Evolutionary conservation across 1,140 invertebrate species (phyloP).

Genomic region (Nixonia krombeini): DNA sequence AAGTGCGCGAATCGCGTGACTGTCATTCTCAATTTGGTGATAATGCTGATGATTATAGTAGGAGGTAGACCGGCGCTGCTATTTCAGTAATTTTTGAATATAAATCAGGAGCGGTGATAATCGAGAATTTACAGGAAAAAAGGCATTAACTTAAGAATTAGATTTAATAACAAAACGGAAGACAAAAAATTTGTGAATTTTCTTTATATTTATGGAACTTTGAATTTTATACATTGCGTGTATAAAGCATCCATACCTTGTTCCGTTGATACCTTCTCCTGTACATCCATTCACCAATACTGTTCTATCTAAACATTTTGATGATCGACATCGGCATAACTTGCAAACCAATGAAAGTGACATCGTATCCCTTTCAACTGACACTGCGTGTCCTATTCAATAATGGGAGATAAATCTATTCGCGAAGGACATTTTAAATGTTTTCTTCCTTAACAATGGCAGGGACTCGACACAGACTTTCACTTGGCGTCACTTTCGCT

Average conservation of each 20-base stretch:
- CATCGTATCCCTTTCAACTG: constrained; percentile 42
- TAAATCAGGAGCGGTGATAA: constrained; percentile 8
- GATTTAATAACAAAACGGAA: neutral
- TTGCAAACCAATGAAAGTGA: constrained; percentile 33
- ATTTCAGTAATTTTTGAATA: constrained; percentile 40
- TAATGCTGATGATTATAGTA: constrained; percentile 54
- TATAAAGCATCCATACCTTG: constrained; percentile 31
- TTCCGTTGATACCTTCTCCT: constrained; percentile 46
- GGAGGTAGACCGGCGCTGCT: constrained; percentile 56
- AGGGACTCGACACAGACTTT: constrained; percentile 24
- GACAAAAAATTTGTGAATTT: neutral
- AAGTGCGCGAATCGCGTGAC: constrained; percentile 45
- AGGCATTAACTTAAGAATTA: neutral
- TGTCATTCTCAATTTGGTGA: constrained; percentile 51
- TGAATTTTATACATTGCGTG: constrained; percentile 38
- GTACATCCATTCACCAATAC: constrained; percentile 18
- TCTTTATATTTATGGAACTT: neutral
- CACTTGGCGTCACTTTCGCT: constrained; percentile 12
- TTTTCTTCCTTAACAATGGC: constrained; percentile 41
- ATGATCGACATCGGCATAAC: constrained; percentile 44
- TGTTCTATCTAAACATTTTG: constrained; percentile 27
- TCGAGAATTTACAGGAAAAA: neutral
- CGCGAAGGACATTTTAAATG: constrained; percentile 27
- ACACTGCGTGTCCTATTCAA: constrained; percentile 28
- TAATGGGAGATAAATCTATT: constrained; percentile 21